These are phyloP conservation scores for Xanthia icteritia DNA, from an alignment of 2,888 invertebrate genomes.

Conservation along the genomic window DNA sequence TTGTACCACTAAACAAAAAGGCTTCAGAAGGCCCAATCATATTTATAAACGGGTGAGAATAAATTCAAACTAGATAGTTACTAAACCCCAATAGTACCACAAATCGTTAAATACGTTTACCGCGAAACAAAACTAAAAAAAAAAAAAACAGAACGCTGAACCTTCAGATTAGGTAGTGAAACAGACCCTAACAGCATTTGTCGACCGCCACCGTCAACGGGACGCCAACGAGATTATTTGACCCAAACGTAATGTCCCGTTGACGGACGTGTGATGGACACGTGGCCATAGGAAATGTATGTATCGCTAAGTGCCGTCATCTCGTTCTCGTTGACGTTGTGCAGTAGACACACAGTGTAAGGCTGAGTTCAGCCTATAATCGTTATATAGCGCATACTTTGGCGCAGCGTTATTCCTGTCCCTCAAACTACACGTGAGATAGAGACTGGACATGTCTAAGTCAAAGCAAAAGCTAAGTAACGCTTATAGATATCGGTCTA, in stretches of 20 bases:
- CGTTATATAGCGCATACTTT: too few species aligned
- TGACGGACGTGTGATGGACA: neutral
- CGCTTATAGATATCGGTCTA: neutral
- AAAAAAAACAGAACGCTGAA: too few species aligned
- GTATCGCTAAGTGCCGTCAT: too few species aligned
- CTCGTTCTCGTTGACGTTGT: too few species aligned
- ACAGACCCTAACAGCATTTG: neutral
- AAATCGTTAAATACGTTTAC: neutral
- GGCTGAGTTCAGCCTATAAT: too few species aligned
- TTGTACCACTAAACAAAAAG: neutral
- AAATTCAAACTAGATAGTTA: too few species aligned
- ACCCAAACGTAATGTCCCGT: neutral
- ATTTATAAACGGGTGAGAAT: neutral
- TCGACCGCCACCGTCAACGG: neutral
- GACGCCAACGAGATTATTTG: neutral
- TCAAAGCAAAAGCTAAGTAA: neutral
- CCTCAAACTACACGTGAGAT: too few species aligned
- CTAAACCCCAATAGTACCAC: neutral
- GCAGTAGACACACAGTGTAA: too few species aligned
- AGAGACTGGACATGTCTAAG: neutral
- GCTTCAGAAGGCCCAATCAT: neutral
- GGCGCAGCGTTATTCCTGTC: too few species aligned
- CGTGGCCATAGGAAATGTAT: neutral
- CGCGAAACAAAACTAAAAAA: neutral
- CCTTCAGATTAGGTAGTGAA: too few species aligned